phyloP scores from a whole-genome alignment of 2,888 invertebrate species.

The Steromphala cineraria region DNA sequence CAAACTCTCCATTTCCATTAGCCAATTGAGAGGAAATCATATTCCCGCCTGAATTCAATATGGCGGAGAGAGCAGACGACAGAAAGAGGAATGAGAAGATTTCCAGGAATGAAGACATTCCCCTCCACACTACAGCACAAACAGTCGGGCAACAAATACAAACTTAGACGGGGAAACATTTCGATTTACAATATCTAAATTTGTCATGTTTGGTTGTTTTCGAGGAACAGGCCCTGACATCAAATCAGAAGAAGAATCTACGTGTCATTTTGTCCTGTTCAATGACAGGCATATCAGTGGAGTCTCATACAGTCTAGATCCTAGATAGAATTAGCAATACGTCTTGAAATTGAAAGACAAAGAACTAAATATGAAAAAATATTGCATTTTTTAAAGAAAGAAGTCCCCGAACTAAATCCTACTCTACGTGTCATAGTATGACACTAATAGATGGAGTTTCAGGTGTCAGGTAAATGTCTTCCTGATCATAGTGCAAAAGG shows the following conservation, averaged over 20 bases:
- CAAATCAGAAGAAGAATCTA: background rate
- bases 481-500: too few relatives aligned
- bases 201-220: background rate
- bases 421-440: too few relatives aligned
- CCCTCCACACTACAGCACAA: background rate
- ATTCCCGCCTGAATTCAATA: background rate
- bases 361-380: too few relatives aligned
- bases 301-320: too few relatives aligned
- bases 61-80: background rate
- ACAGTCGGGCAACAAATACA: background rate
- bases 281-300: too few relatives aligned
- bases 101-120: slow-evolving; percentile 1
- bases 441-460: too few relatives aligned
- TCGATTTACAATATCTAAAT: background rate
- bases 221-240: background rate
- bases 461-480: too few relatives aligned
- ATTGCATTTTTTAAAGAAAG: too few relatives aligned
- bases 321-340: too few relatives aligned
- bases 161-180: background rate
- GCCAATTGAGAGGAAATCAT: background rate
- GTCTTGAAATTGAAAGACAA: too few relatives aligned
- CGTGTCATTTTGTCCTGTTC: too few relatives aligned
- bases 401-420: too few relatives aligned
- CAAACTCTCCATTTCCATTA: background rate
- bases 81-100: background rate